Evolutionary conservation across 2,888 invertebrate species (phyloP).

Genomic region (Xylota sylvarum): DNA sequence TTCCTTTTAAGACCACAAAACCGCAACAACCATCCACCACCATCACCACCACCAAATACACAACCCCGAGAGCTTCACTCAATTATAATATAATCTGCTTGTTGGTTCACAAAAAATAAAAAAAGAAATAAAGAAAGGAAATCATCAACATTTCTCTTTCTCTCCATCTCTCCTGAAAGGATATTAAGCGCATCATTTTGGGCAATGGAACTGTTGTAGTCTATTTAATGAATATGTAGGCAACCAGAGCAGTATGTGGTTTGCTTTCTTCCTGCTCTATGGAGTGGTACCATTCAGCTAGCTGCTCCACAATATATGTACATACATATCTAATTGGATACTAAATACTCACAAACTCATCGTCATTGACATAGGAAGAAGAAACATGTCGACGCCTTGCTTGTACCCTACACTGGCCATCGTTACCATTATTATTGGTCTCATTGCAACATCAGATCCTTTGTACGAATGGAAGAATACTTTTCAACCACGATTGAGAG

Average conservation of each 20-base stretch:
- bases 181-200: slow-evolving; percentile 57
- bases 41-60: slow-evolving; percentile 27
- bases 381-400: background rate
- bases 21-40: slow-evolving; percentile 61
- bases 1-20: slow-evolving; percentile 70
- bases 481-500: background rate
- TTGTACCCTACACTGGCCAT: background rate
- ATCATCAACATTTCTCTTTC: slow-evolving; percentile 33
- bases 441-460: background rate
- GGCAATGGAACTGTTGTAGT: slow-evolving; percentile 37
- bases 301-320: background rate
- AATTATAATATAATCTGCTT: slow-evolving; percentile 75
- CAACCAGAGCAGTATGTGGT: slow-evolving; percentile 21
- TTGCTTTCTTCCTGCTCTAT: slow-evolving; percentile 15
- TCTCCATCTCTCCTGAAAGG: slow-evolving; percentile 34
- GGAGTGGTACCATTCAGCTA: background rate
- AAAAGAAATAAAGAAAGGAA: slow-evolving; percentile 6
- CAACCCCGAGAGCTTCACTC: slow-evolving; percentile 52
- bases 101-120: slow-evolving; percentile 39
- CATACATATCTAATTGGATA: slow-evolving; percentile 44
- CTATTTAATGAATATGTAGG: slow-evolving; percentile 7
- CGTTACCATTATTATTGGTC: slow-evolving; percentile 27
- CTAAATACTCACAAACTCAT: slow-evolving; percentile 39
- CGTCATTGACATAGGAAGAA: slow-evolving; percentile 6
- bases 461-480: too few species aligned